A percentile compares a stretch with the other conserved stretches of the same genome.
phyloP scores from a whole-genome alignment of 2,888 invertebrate genomes.

The Eristalinus sepulchralis region DNA sequence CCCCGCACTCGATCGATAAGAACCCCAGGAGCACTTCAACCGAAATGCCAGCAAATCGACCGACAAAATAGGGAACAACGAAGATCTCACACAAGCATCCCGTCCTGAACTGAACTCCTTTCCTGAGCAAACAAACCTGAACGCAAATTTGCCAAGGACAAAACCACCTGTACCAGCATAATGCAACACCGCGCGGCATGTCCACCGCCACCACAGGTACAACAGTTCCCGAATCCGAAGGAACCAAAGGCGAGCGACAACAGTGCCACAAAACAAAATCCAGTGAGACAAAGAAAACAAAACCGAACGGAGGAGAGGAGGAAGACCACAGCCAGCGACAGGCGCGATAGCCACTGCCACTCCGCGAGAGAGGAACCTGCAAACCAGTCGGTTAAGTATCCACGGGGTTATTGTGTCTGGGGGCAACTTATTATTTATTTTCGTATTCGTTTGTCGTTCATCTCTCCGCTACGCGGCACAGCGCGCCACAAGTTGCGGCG shows the following conservation, averaged over 20 bases:
- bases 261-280: conserved; percentile 8
- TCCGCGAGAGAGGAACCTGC: conserved; percentile 55
- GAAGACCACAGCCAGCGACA: conserved; percentile 36
- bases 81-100: not conserved
- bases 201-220: conserved; percentile 68
- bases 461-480: conserved; percentile 46
- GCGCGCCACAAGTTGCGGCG: conserved; percentile 17
- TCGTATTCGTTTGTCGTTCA: conserved; percentile 70
- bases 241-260: conserved; percentile 11
- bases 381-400: conserved; percentile 70
- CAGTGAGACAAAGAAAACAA: conserved; percentile 28
- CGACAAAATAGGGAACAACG: not conserved
- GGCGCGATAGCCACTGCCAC: conserved; percentile 52
- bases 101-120: conserved; percentile 53
- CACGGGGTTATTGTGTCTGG: conserved; percentile 70
- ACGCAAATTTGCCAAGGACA: conserved; percentile 74
- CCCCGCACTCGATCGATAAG: not conserved
- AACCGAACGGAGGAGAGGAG: not conserved
- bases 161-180: conserved; percentile 81
- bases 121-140: conserved; percentile 57
- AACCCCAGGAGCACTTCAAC: conserved; percentile 6
- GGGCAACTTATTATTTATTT: conserved; percentile 71
- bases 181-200: conserved; percentile 70
- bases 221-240: conserved; percentile 50
- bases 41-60: not conserved